Evolutionary conservation across 2,113 vertebrate genomes (phyloP), one percentile per base, ranked within the genome.

Genomic region (Cyphomyrus plagiostoma): DNA sequence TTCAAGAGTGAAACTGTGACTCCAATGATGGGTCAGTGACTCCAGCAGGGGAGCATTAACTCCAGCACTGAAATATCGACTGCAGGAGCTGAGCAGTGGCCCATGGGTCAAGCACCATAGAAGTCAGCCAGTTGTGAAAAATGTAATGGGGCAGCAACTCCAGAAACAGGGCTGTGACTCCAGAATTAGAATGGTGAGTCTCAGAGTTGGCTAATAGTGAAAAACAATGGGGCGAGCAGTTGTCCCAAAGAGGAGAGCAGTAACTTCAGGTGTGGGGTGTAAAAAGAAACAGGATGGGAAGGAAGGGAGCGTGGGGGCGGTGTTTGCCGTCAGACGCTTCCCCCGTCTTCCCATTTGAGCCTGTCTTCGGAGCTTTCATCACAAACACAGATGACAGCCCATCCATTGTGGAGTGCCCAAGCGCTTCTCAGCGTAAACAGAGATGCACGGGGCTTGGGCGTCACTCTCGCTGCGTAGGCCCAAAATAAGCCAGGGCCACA

Each of bases 371-470:
- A 94, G 91, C 95, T 95, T 93, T 94, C 94, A 93, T 92, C 95
- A 95, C 93, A 95, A 90, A 93, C 90, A 92, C 93, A 94, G 88
- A 90, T 77, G 94, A 95, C 95, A 94, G 92, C 90, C 89, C 94
- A 96, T 97, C 95, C 93, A 95, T 97, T 95, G 95, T 96, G 91
- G 92, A 95, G 26, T 19, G 92, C 93, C 93, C 92, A 93, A 93
- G 87, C 90, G 92, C 83, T n/a, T 91, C 66, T 53, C 62, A 91
- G 92, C 94, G 94, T 93, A 95, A 94, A 92, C 89, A 91, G 85
- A 93, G 90, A 91, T 86, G 94, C 91, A 89, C 91, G 93, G 92
- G 91, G 88, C 92, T 91, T 93, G 94, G 92, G 93, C 94, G 95
- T 95, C 95, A 93, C 94, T 89, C 85, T 91, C 89, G 92, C 90